phyloP scores from a whole-genome alignment of 2,113 vertebrate species.

The Chrysemys picta region DNA sequence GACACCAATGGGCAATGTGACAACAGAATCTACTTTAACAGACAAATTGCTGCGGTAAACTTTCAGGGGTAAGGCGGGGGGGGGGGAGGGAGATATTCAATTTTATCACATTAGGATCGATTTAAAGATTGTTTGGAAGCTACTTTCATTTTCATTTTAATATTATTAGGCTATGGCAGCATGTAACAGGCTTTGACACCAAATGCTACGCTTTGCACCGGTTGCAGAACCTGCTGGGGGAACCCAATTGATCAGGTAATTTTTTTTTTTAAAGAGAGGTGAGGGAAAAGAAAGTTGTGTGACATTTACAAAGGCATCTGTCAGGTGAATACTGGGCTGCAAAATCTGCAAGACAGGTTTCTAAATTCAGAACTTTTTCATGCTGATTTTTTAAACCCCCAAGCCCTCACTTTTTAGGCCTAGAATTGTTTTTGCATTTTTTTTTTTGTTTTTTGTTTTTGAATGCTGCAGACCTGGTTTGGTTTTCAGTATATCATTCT shows the following conservation, averaged over 20 bases:
- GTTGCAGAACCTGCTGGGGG: conserved; percentile 59
- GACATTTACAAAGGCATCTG: conserved; percentile 71
- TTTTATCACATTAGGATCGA: conserved; percentile 81
- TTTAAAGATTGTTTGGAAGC: conserved; percentile 80
- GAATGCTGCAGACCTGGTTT: not conserved
- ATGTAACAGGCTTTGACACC: conserved; percentile 81
- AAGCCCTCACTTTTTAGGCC: not conserved
- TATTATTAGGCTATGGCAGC: conserved; percentile 79
- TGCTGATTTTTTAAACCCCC: not conserved
- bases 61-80: not conserved
- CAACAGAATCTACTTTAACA: conserved; percentile 40
- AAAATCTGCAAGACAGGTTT: conserved; percentile 9
- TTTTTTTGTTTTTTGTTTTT: not conserved
- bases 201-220: conserved; percentile 69
- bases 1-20: conserved; percentile 32
- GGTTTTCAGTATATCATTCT: not conserved
- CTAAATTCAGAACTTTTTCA: not conserved
- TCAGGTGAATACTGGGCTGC: conserved; percentile 1
- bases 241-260: conserved; percentile 69
- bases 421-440: not conserved
- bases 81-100: conserved; percentile 67
- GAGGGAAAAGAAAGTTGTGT: conserved; percentile 51
- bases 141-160: conserved; percentile 85
- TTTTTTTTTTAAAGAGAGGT: conserved; percentile 23
- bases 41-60: conserved; percentile 54